phyloP scores from a whole-genome alignment of 2,888 invertebrate genomes.

The Dryobota labecula region DNA sequence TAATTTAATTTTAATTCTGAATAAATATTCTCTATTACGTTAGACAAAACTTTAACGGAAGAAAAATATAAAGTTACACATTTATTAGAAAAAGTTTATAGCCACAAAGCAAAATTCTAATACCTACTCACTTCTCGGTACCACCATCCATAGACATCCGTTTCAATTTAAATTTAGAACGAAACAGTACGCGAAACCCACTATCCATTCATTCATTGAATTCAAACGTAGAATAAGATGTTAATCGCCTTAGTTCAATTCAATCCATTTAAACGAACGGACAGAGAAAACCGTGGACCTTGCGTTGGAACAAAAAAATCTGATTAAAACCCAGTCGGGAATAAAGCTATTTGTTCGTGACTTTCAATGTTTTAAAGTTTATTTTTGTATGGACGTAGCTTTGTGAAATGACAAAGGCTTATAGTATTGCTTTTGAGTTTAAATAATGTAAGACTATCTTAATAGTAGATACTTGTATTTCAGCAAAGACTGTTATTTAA shows the following conservation, averaged over 20 bases:
- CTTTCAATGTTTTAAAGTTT: constrained; percentile 35
- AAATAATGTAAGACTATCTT: too few relatives aligned
- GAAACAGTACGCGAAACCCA: constrained; percentile 37
- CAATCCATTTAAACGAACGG: constrained; percentile 42
- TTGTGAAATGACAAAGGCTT: constrained; percentile 31
- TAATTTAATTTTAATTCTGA: neutral
- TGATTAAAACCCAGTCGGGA: constrained; percentile 36
- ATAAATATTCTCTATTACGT: neutral
- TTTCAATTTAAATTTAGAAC: constrained; percentile 50
- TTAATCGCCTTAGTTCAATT: constrained; percentile 57
- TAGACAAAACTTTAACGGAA: neutral
- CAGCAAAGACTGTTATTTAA: too few relatives aligned
- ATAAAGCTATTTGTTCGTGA: constrained; percentile 45
- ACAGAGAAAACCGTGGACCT: constrained; percentile 31
- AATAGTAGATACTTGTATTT: too few relatives aligned
- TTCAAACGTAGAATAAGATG: constrained; percentile 58
- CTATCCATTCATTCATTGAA: constrained; percentile 49
- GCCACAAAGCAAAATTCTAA: neutral
- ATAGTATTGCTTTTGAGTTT: too few relatives aligned
- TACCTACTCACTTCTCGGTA: neutral
- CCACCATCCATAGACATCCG: neutral
- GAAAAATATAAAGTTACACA: too few relatives aligned
- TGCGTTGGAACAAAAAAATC: constrained; percentile 27
- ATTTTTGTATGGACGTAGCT: constrained; percentile 22
- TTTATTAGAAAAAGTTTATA: neutral